Base-by-base conservation (phyloP, 2,113 vertebrate genomes). In the Varanus komodoensis region DNA sequence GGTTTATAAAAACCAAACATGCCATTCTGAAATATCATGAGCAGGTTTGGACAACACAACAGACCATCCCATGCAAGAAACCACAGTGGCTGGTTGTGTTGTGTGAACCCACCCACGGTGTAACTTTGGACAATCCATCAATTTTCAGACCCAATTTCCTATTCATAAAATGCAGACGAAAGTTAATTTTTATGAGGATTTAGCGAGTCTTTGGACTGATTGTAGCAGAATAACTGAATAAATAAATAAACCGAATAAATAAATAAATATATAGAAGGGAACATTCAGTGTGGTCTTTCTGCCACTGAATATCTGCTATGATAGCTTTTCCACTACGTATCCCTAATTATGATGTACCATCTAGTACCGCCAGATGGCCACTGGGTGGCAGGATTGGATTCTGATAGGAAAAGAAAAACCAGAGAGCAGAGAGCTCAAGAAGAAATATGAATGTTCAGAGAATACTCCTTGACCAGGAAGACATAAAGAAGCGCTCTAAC, bases 401-500 rank as follows among this genome's bases (percentile, higher is more conserved):
- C 32, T 54, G 75, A 69, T 52, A 52, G 48, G 44, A 44, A 68
- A 79, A 75, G 38, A 14, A 68, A n/a, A 14, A 61, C 74, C 12
- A 2, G 21, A 48, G 32, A 29, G 14, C 1, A 48, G 57, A 61
- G 50, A 29, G 27, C 27, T 67, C 3, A 32, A 38, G 77, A 80
- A 81, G 3, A 25, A 67, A 32, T 21, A 34, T 34, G 6, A 77
- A 52, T 29, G 27, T 50, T 84, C 68, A 89, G 9, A 78, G 3
- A 74, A 87, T 91, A 50, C 2, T 27, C 48, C 34, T 23, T 54
- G 64, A 91, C 19, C 54, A 85, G 52, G 17, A 89, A 90, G 90
- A 85, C 7, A 81, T 27, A 5, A 29, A 32, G 48, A n/a, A 25
- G 69, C 83, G 21, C 80, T 69, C 80, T 77, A 82, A 93, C 12